Conservation (phyloP, 2,113 vertebrate species). For the Equus przewalskii region DNA sequence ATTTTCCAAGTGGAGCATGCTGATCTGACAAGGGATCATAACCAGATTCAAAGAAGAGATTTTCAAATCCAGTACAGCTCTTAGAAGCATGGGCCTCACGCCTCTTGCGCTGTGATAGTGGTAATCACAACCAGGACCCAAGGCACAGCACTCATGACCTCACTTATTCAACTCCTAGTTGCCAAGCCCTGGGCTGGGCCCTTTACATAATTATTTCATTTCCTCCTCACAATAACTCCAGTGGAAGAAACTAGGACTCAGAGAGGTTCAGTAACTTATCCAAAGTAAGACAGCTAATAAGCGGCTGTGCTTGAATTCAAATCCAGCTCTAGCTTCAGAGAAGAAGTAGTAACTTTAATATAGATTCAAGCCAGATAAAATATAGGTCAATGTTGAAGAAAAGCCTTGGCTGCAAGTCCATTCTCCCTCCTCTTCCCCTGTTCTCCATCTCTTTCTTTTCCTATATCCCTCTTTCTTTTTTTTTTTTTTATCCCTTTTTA, state of each 20-base stretch:
- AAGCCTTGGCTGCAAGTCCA: not conserved
- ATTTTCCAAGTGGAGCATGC: constrained; percentile 49
- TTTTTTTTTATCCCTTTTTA: not conserved
- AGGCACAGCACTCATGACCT: not conserved
- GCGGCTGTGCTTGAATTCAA: constrained; percentile 47
- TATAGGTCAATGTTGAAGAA: not conserved
- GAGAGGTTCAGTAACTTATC: constrained; percentile 40
- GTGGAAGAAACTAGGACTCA: not conserved
- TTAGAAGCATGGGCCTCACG: not conserved
- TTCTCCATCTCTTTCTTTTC: not conserved
- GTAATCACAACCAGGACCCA: not conserved
- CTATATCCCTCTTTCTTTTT: accelerated
- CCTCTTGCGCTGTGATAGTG: not conserved
- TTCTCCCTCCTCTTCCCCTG: not conserved
- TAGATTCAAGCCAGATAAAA: constrained; percentile 41
- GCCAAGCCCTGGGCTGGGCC: not conserved
- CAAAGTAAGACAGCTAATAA: constrained; percentile 7
- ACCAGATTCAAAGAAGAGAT: constrained; percentile 27
- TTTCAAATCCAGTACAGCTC: constrained; percentile 45
- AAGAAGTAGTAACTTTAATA: not conserved
- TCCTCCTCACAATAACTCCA: constrained; percentile 14
- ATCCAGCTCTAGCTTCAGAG: constrained; percentile 10
- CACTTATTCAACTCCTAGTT: not conserved
- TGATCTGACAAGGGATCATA: constrained; percentile 24
- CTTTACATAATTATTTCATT: constrained; percentile 14